Evolutionary conservation across 2,113 vertebrate species (phyloP).

Genomic region (Solea senegalensis): DNA sequence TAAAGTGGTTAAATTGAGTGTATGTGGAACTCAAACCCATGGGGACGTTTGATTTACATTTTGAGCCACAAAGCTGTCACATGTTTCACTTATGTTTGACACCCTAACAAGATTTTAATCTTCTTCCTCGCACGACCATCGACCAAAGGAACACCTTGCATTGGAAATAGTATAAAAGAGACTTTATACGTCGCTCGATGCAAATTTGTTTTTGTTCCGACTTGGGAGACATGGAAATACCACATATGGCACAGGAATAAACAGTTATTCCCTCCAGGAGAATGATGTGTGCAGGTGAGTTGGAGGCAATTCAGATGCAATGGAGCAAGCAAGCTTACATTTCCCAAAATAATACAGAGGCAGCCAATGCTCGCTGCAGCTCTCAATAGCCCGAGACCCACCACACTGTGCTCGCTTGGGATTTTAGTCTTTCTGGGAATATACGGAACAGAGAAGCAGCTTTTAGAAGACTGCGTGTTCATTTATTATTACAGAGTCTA

Average conservation of each 20-base stretch:
- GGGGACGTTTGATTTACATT: conserved; percentile 44
- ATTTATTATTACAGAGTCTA: conserved; percentile 40
- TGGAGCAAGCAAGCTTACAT: conserved; percentile 61
- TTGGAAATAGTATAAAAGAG: conserved; percentile 7
- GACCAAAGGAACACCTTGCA: conserved; percentile 31
- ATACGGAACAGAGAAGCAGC: conserved; percentile 26
- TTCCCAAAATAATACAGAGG: conserved; percentile 67
- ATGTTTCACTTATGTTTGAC: conserved; percentile 35
- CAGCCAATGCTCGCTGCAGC: conserved; percentile 38
- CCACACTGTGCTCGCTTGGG: conserved; percentile 31
- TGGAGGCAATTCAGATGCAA: conserved; percentile 70
- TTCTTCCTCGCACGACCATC: conserved; percentile 9
- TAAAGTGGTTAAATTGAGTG: conserved; percentile 33
- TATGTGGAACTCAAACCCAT: conserved; percentile 23
- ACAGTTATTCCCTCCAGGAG: conserved; percentile 64
- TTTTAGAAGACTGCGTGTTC: conserved; percentile 35
- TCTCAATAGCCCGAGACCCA: conserved; percentile 38
- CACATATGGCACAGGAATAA: conserved; percentile 59
- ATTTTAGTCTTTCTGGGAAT: conserved; percentile 48
- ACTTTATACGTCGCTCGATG: conserved; percentile 31
- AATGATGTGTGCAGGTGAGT: conserved; percentile 58
- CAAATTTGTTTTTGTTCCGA: conserved; percentile 45
- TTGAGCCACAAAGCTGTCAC: conserved; percentile 41
- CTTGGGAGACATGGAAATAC: conserved; percentile 3
- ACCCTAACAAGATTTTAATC: conserved; percentile 50